Evolutionary conservation across 2,888 invertebrate species (phyloP).

Genomic region (Zelleria hepariella): DNA sequence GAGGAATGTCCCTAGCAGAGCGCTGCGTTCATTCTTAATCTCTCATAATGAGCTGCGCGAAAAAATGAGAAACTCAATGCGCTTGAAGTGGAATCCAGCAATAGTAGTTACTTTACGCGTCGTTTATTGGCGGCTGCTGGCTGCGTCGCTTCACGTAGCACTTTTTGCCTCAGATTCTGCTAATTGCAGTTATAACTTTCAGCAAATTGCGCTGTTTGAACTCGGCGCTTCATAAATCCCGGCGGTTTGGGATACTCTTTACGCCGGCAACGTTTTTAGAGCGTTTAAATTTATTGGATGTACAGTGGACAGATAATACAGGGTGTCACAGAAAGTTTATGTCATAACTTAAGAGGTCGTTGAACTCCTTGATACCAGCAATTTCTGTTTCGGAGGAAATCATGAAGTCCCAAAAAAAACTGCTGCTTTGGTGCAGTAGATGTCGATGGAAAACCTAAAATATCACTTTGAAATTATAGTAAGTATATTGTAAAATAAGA

Average conservation of each 20-base stretch:
- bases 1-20: background rate
- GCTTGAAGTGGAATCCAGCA: slow-evolving; percentile 16
- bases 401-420: too few relatives aligned
- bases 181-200: slow-evolving; percentile 52
- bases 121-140: slow-evolving; percentile 32
- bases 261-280: background rate
- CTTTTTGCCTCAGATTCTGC: slow-evolving; percentile 34
- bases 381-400: too few relatives aligned
- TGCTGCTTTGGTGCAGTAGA: too few relatives aligned
- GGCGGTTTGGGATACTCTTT: background rate
- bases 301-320: background rate
- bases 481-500: too few relatives aligned
- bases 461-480: too few relatives aligned
- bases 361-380: too few relatives aligned
- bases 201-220: slow-evolving; percentile 37
- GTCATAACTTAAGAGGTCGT: too few relatives aligned
- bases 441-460: too few relatives aligned
- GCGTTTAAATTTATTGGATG: background rate
- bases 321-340: background rate
- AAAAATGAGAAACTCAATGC: background rate
- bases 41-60: background rate
- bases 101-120: slow-evolving; percentile 36
- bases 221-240: background rate
- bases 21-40: background rate
- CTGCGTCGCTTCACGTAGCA: slow-evolving; percentile 35